Evolutionary conservation across 2,888 invertebrate genomes (phyloP), one percentile per base, ranked within the genome.

Genomic region (Phortica magna): DNA sequence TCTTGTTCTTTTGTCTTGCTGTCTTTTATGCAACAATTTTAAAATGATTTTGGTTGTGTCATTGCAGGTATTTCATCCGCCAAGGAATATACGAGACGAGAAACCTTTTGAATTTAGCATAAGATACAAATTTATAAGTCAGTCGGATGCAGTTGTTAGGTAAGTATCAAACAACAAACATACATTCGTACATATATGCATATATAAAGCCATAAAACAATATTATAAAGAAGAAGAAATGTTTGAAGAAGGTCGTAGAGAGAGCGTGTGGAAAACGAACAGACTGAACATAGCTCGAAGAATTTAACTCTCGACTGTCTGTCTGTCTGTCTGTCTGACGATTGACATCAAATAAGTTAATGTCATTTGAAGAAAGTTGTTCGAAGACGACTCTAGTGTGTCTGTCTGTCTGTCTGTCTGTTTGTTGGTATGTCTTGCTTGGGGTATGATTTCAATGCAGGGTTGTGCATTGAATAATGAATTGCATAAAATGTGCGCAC

Each of bases 81-180:
- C 95, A 76, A 94, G 94, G 67, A 94, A 95, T 19, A 82, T 90
- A 76, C 94, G 95, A n/a, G 94, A 95, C 81, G 94, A 94, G 70
- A 94, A 95, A 78, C 95, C 96, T n/a, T 96, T 97, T 91, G 95
- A 95, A 86, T 96, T 97, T 90, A 94, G 94, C 71, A 93, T 97
- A 84, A 94, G 96, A 71, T 97, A 96, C 93, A 95, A 96, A 91
- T 96, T 96, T 92, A 95, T 97, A 78, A 94, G 96, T 78, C 94
- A 95, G 82, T 94, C 95, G 83, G 96, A 96, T 89, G 96, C 96
- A 41, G 94, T 96, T 55, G 96, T 96, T 67, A 93, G 94, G 94
- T 94, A 85, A 92, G 92, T 88, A 71, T 14, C 17, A 55, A 65
- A 12, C 5, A 12, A n/a, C 41, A 61, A 1, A 61, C 17, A n/a